Percentiles rank a stretch among this genome's conserved stretches.
Conservation (phyloP, 2,113 vertebrate genomes). For the Psephotus haematonotus region DNA sequence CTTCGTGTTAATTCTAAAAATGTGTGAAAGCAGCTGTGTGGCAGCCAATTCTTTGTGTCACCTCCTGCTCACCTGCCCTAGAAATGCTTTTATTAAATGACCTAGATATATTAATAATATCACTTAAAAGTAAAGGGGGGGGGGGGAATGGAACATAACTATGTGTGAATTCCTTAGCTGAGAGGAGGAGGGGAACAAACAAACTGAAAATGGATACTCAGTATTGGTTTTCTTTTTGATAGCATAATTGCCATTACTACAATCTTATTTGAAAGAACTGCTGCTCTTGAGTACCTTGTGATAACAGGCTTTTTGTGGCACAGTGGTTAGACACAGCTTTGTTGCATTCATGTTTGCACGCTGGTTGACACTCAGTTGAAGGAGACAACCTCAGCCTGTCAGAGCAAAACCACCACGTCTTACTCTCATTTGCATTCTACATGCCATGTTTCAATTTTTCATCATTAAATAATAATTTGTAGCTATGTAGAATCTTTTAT, state of each 20-base stretch:
- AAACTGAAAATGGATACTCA: neutral
- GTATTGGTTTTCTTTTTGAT: neutral
- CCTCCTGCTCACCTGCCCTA: slow-evolving; percentile 35
- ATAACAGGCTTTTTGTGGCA: neutral
- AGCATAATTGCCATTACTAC: neutral
- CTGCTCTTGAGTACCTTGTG: neutral
- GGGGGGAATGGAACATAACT: neutral
- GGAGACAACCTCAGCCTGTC: neutral
- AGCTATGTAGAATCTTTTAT: neutral
- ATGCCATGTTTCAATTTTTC: neutral
- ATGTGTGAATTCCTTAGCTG: neutral
- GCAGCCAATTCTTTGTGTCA: neutral
- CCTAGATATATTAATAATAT: slow-evolving; percentile 44
- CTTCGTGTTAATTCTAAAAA: neutral
- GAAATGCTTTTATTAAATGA: slow-evolving; percentile 50
- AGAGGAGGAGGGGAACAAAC: neutral
- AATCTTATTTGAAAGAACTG: neutral
- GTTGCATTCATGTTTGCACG: neutral
- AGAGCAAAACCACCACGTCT: neutral
- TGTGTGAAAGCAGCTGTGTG: neutral
- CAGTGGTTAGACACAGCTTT: neutral
- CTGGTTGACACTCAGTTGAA: neutral
- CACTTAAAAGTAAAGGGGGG: slow-evolving; percentile 28
- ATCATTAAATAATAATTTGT: slow-evolving; percentile 7
- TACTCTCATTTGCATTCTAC: neutral